phyloP scores from a whole-genome alignment of 2,113 vertebrate genomes.

The Serilophus lunatus region DNA sequence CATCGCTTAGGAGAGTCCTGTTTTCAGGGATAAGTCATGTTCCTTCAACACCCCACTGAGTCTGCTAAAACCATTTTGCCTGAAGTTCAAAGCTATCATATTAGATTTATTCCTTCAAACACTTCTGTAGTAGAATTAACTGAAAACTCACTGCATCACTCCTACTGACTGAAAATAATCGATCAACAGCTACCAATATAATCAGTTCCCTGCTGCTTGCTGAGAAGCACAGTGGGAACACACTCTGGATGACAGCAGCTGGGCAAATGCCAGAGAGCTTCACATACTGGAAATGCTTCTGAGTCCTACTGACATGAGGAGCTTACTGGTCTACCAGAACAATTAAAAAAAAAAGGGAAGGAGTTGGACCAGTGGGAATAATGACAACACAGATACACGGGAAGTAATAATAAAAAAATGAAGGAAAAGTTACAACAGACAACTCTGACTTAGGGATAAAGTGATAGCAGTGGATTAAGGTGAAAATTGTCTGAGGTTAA shows the following conservation, averaged over 20 bases:
- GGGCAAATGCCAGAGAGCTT: background rate
- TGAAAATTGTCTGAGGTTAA: background rate
- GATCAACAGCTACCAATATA: background rate
- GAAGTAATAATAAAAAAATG: background rate
- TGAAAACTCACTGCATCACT: background rate
- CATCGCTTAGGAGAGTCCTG: background rate
- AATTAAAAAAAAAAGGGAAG: background rate
- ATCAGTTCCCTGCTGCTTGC: background rate
- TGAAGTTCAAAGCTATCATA: background rate
- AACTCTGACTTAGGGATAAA: background rate
- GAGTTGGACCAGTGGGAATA: background rate
- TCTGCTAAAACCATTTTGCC: background rate
- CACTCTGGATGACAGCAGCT: background rate
- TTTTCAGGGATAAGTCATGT: background rate
- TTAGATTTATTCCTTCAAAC: background rate
- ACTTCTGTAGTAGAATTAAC: background rate
- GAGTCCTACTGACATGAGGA: accelerated
- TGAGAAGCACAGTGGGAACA: background rate
- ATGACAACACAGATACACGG: background rate
- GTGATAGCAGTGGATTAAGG: background rate
- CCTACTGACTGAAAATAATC: background rate
- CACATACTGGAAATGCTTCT: background rate
- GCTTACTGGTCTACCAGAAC: background rate
- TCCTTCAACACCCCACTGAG: background rate
- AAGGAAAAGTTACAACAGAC: background rate